A percentile compares a stretch with the other conserved stretches of the same genome.
Conservation (phyloP, 2,797 vertebrate genomes). For the Sebastolobus alascanus region DNA sequence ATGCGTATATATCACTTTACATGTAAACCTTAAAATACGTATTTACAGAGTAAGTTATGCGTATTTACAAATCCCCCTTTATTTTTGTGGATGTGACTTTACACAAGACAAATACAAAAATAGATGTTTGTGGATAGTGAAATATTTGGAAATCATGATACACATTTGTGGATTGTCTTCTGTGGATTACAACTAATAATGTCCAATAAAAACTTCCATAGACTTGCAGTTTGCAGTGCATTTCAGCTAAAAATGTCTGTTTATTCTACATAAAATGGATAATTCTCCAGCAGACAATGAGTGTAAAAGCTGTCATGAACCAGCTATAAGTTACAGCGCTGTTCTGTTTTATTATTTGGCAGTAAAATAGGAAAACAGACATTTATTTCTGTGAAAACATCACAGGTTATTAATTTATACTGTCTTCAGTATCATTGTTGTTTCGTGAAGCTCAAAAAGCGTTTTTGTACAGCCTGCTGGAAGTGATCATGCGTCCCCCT, state of each 20-base stretch:
- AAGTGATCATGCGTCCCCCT: constrained; percentile 69
- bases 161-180: too few species aligned
- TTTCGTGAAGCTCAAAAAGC: constrained; percentile 31
- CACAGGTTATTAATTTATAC: constrained; percentile 26
- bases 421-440: constrained; percentile 41
- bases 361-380: not conserved
- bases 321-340: not conserved
- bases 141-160: too few species aligned
- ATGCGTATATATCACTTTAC: too few species aligned
- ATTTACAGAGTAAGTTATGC: too few species aligned
- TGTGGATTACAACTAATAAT: too few species aligned
- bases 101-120: too few species aligned
- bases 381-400: constrained; percentile 15
- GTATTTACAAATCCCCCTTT: too few species aligned
- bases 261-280: constrained; percentile 14
- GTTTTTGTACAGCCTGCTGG: constrained; percentile 68
- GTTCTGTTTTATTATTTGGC: constrained; percentile 6
- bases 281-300: not conserved
- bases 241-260: constrained; percentile 14
- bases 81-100: too few species aligned
- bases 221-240: not conserved
- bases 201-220: too few species aligned
- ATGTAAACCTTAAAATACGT: too few species aligned
- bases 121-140: too few species aligned
- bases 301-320: not conserved